phyloP scores from a whole-genome alignment of 1,140 invertebrate species.

The Plodia interpunctella region DNA sequence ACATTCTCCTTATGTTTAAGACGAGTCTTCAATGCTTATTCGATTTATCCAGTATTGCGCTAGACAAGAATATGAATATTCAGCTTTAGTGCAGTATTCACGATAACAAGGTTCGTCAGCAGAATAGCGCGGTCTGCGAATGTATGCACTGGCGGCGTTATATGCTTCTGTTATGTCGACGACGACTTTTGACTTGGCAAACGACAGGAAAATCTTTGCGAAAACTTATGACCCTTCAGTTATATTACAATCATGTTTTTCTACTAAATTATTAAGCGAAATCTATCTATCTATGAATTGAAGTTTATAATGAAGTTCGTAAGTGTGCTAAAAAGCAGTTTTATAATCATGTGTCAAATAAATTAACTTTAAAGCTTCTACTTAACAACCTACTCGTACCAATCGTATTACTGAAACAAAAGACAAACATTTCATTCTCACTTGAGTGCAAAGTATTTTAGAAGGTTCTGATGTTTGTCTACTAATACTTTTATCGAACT shows the following conservation, averaged over 20 bases:
- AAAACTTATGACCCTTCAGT: background rate
- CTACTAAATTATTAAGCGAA: too few species aligned
- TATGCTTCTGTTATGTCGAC: background rate
- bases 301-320: too few species aligned
- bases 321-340: too few species aligned
- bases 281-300: too few species aligned
- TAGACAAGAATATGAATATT: slow-evolving; percentile 59
- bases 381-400: slow-evolving; percentile 35
- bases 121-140: slow-evolving; percentile 31
- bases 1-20: background rate
- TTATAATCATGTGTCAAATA: too few species aligned
- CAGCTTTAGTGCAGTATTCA: slow-evolving; percentile 40
- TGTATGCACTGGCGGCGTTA: background rate
- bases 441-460: background rate
- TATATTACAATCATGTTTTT: too few species aligned
- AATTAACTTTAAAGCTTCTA: background rate
- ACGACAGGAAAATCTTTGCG: background rate
- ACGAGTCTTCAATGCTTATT: slow-evolving; percentile 27
- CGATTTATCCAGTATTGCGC: slow-evolving; percentile 24
- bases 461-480: background rate
- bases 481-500: slow-evolving; percentile 5
- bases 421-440: too few species aligned
- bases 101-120: slow-evolving; percentile 68
- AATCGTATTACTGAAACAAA: background rate
- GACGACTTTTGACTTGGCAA: slow-evolving; percentile 4